Percentiles rank a stretch among this genome's conserved stretches.
phyloP scores from a whole-genome alignment of 1,140 invertebrate species.

The Berghia stephanieae region DNA sequence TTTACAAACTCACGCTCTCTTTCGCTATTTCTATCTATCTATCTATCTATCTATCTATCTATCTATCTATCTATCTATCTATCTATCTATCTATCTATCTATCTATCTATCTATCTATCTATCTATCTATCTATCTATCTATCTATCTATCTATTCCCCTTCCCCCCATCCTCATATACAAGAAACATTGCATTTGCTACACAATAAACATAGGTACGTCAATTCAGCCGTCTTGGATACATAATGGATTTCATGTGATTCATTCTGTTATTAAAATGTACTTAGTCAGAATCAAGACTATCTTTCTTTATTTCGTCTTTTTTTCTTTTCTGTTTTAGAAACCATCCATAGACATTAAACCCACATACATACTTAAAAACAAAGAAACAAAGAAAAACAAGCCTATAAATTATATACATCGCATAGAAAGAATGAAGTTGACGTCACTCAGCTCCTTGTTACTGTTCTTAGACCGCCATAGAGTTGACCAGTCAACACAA shows the following conservation, averaged over 20 bases:
- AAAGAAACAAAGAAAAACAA: too few species aligned
- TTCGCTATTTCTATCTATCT: constrained; percentile 9
- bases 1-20: not conserved
- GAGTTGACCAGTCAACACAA: too few species aligned
- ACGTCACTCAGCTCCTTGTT: too few species aligned
- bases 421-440: too few species aligned
- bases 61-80: constrained; percentile 20
- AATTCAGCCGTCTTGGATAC: not conserved
- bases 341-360: not conserved
- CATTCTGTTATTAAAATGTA: not conserved
- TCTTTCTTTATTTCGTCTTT: not conserved
- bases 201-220: too few species aligned
- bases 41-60: constrained; percentile 14
- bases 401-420: too few species aligned
- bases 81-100: not conserved
- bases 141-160: too few species aligned
- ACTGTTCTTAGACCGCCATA: too few species aligned
- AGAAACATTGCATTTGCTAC: not conserved
- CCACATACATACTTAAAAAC: too few species aligned
- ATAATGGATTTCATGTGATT: not conserved
- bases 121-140: too few species aligned
- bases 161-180: not conserved
- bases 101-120: not conserved
- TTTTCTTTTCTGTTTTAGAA: not conserved
- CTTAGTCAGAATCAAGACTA: not conserved